Base-by-base conservation (phyloP, 2,797 vertebrate species). In the Channa striata region DNA sequence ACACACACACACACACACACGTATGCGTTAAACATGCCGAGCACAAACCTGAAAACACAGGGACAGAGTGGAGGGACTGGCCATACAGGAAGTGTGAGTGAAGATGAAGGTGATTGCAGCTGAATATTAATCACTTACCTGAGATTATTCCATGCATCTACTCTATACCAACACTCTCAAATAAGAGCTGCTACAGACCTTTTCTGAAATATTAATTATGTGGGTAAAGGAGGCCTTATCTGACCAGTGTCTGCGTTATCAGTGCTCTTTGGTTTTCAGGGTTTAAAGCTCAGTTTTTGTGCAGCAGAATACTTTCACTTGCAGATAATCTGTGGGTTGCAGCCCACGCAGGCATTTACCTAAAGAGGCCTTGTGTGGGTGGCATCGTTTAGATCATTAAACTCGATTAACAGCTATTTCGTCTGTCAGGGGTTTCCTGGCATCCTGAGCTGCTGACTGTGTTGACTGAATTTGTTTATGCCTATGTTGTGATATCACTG, bases 91-190 rank as follows among this genome's bases (percentile, higher is more conserved):
- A 50, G 74, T 52, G 69, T 67, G 70, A 84, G 71, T 72, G 83
- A 68, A 44, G 66, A 77, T 86, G 87, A 68, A 68, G 53, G 60
- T 54, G 69, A 74, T 21, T 40, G 21, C 19, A 57, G 30, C 12
- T 36, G 40, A 56, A 72, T 21, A 25, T 67, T 6, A 23, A 79
- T 46, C 23, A 85, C 88, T 85, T 88, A 92, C 88, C 88, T 82
- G 7, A n/a, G 8, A 14, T 60, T 67, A 23, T 54, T 33, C 25
- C 73, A 36, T 30, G 2, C n/a, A 21, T 9, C 36, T 37, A 37
- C 8, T 67, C 21, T 11, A 40, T 20, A 47, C 33, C 58, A 63
- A 65, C 2, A 54, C n/a, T 30, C 59, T 34, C 1, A 49, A 33
- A 46, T 42, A 53, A 14, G 51, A 72, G 13, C 37, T 25, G 65